Conservation (phyloP, 2,113 vertebrate species). For the Eptesicus fuscus region DNA sequence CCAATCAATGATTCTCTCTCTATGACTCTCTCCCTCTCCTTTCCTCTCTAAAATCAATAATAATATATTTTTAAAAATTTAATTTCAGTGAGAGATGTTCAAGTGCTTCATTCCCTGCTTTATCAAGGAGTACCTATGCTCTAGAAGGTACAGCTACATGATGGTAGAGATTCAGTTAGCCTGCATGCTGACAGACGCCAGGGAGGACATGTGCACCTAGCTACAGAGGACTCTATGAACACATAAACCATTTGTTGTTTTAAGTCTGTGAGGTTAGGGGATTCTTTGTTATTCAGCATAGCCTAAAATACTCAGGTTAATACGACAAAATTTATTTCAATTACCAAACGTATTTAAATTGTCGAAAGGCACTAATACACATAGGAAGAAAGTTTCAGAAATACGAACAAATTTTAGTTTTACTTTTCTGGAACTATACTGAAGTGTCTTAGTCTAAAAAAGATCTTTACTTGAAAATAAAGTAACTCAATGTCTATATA, state of each 20-base stretch:
- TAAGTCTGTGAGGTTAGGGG: background rate
- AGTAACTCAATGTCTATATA: conserved; percentile 26
- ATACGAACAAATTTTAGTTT: background rate
- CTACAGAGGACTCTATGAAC: background rate
- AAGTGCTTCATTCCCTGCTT: background rate
- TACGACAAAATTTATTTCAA: background rate
- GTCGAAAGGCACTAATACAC: background rate
- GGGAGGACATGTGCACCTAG: background rate
- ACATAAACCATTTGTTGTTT: background rate
- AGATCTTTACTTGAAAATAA: conserved; percentile 37
- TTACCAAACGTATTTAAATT: background rate
- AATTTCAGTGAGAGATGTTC: background rate
- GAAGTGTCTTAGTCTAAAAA: background rate
- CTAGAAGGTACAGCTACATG: background rate
- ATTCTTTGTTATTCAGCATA: background rate
- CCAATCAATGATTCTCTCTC: no score
- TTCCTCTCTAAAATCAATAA: no score
- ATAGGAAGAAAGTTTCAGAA: conserved; percentile 8
- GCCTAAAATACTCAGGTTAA: background rate
- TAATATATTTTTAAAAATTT: no score
- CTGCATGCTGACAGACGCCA: background rate
- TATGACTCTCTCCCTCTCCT: no score
- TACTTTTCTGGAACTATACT: background rate
- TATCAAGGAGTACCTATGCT: background rate
- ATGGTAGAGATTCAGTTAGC: background rate